phyloP scores from a whole-genome alignment of 2,888 invertebrate genomes.

The Cantharis rufa region DNA sequence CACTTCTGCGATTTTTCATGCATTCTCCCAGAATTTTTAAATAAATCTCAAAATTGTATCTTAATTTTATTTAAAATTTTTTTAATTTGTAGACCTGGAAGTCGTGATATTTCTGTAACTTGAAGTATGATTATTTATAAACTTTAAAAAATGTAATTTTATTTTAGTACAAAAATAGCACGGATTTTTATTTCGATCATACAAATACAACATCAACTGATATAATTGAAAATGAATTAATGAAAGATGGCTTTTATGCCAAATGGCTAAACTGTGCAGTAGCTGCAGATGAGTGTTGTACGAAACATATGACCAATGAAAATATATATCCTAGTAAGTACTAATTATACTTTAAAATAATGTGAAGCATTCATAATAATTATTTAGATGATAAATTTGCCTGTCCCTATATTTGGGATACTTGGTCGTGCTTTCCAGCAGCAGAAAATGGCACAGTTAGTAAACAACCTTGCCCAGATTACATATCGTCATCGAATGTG shows the following conservation, averaged over 20 bases:
- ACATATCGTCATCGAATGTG: slow-evolving; percentile 45
- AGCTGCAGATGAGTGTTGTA: slow-evolving; percentile 47
- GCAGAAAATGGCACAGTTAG: slow-evolving; percentile 54
- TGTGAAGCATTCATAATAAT: background rate
- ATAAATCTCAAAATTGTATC: no score
- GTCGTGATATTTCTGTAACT: no score
- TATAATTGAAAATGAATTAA: slow-evolving; percentile 43
- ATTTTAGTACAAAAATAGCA: background rate
- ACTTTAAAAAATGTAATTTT: background rate
- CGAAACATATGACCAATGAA: slow-evolving; percentile 37
- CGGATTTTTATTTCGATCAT: background rate
- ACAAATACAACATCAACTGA: slow-evolving; percentile 23
- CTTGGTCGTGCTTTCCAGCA: slow-evolving; percentile 65
- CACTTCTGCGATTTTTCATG: no score
- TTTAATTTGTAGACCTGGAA: no score
- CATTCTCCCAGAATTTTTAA: no score
- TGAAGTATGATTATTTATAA: no score
- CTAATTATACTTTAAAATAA: background rate
- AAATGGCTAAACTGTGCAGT: slow-evolving; percentile 45
- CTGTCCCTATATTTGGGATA: slow-evolving; percentile 67
- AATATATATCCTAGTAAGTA: slow-evolving; percentile 40
- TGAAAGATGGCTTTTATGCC: slow-evolving; percentile 37
- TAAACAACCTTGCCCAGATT: slow-evolving; percentile 61
- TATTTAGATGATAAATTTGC: slow-evolving; percentile 37
- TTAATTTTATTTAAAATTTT: no score